Conservation (phyloP, 2,113 vertebrate species). For the Ammodytes dubius region DNA sequence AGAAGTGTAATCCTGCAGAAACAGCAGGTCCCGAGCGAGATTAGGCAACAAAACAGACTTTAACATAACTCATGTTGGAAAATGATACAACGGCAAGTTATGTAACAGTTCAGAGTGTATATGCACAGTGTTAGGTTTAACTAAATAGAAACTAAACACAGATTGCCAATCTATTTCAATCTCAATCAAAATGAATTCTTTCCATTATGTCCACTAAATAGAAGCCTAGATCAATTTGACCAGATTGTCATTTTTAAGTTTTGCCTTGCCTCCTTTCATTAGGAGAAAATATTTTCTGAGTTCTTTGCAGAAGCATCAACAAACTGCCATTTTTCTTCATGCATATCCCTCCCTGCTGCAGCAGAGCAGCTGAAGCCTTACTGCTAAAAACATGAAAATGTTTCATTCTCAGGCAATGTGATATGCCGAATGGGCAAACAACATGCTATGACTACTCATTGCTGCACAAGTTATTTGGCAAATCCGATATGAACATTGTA, state of each 20-base stretch:
- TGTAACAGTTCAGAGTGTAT: constrained; percentile 16
- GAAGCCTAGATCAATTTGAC: neutral
- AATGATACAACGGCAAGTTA: constrained; percentile 33
- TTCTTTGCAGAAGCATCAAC: constrained; percentile 21
- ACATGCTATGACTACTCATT: constrained; percentile 36
- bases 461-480: constrained; percentile 68
- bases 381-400: constrained; percentile 14
- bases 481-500: constrained; percentile 15
- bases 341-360: constrained; percentile 32
- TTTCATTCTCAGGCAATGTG: constrained; percentile 26
- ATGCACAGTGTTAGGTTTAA: constrained; percentile 28
- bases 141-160: neutral
- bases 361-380: neutral
- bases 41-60: constrained; percentile 29
- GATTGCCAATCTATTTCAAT: constrained; percentile 28
- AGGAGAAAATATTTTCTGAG: constrained; percentile 14
- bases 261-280: neutral
- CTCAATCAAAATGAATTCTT: neutral
- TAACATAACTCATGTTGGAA: constrained; percentile 31
- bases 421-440: neutral
- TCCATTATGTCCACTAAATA: constrained; percentile 17
- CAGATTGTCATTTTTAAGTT: neutral
- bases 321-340: constrained; percentile 37
- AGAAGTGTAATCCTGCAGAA: constrained; percentile 16
- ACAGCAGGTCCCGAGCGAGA: constrained; percentile 28